phyloP scores from a whole-genome alignment of 2,113 vertebrate species.

The Budorcas taxicolor region DNA sequence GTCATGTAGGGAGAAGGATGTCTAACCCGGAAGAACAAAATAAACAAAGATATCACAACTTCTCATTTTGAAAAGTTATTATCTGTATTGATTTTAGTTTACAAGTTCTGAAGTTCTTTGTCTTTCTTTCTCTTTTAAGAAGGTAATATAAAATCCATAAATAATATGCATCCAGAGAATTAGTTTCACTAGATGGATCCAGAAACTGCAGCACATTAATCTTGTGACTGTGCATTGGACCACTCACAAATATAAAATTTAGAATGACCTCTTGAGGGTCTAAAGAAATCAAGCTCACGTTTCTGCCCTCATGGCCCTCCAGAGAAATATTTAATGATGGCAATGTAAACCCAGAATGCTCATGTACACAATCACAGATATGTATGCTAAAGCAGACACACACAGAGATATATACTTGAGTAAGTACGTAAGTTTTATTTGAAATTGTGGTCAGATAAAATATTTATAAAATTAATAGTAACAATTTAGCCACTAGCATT shows the following conservation, averaged over 20 bases:
- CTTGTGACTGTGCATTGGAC: background rate
- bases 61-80: constrained; percentile 16
- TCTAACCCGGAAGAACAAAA: constrained; percentile 22
- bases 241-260: constrained; percentile 16
- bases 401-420: background rate
- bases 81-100: constrained; percentile 48
- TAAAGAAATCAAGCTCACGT: background rate
- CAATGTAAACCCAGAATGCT: background rate
- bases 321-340: background rate
- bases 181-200: background rate
- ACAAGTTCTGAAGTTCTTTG: background rate
- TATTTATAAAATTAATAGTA: background rate
- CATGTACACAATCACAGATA: background rate
- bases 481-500: background rate
- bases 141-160: constrained; percentile 53
- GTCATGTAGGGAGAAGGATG: background rate
- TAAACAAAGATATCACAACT: background rate
- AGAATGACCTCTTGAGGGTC: background rate
- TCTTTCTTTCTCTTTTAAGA: constrained; percentile 12
- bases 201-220: constrained; percentile 21
- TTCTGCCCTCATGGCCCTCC: background rate
- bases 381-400: background rate
- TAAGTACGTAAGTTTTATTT: background rate
- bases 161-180: constrained; percentile 8
- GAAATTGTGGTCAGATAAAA: background rate